A percentile compares a stretch with the other conserved stretches of the same genome.
These are phyloP conservation scores for Anastatus disparis DNA, from an alignment of 1,140 invertebrate species.

Conservation along the genomic window DNA sequence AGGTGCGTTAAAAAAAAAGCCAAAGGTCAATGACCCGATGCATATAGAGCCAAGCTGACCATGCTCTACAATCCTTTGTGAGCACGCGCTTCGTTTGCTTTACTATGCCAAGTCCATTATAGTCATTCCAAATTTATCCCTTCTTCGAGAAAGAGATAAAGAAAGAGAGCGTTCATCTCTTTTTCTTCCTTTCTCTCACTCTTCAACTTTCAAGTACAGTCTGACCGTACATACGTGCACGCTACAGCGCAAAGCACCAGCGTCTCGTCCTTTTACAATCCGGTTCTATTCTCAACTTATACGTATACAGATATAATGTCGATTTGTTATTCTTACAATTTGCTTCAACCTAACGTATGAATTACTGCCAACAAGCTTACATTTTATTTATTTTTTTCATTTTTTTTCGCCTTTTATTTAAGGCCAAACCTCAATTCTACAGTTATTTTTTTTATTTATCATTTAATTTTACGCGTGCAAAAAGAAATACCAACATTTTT, in stretches of 20 bases:
- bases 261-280: constrained; percentile 43
- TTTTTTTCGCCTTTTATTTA: neutral
- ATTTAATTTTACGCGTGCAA: neutral
- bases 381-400: neutral
- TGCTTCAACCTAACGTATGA: constrained; percentile 5
- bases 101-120: too few relatives aligned
- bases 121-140: constrained; percentile 47
- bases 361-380: neutral
- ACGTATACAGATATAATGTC: too few relatives aligned
- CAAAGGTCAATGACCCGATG: constrained; percentile 35
- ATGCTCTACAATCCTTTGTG: constrained; percentile 15
- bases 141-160: constrained; percentile 3
- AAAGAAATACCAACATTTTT: too few relatives aligned
- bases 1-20: constrained; percentile 16
- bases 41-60: constrained; percentile 21
- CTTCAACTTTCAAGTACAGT: constrained; percentile 17
- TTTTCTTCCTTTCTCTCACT: constrained; percentile 28
- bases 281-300: constrained; percentile 40
- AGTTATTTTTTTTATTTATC: constrained; percentile 1
- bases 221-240: too few relatives aligned
- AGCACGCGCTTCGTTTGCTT: neutral
- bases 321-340: constrained; percentile 7
- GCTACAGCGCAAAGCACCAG: too few relatives aligned
- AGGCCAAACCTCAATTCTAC: neutral
- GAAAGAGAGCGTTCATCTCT: too few relatives aligned